Evolutionary conservation across 2,797 vertebrate genomes (phyloP), one percentile per base, ranked within the genome.

Genomic region (Oreortyx pictus): DNA sequence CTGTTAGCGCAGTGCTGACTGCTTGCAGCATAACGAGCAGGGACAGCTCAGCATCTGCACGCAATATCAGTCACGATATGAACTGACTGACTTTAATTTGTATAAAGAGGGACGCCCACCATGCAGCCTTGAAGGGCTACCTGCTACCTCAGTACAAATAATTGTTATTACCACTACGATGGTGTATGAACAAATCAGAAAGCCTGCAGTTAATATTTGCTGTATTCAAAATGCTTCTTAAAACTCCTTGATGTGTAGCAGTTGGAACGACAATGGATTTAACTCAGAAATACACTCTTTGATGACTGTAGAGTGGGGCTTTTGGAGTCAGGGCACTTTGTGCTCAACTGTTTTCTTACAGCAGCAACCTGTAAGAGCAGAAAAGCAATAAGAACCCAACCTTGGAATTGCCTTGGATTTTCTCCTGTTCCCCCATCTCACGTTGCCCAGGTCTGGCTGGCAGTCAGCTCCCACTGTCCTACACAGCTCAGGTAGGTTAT

Each of bases 41-140:
- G 64, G 67, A 77, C 86, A 87, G 74, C 66, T 92, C 88, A 83
- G 67, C 44, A 88, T 64, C 89, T 86, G 77, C 65, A 86, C 65
- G 71, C 60, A 93, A 67, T 74, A 60, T 78, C 71, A 92, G 44
- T 56, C 61, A 74, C 72, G 61, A 24, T 70, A 60, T 60, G 54
- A 88, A 18, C 64, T 60, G 37, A 33, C 43, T 49, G 43, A n/a
- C 31, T 71, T 31, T 29, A 72, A 11, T 43, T 82, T 88, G 56
- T 86, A 94, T 71, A 49, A 47, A 61, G 17, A 73, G 52, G 7
- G 7, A 72, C 15, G 79, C 74, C 52, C 5, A 1, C 60, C 46
- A 12, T 5, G 25, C 31, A 91, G 47, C n/a, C 52, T 49, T 64
- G 41, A 27, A 66, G 35, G 31, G 31, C 7, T 77, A 91, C 29